A percentile compares a stretch with the other conserved stretches of the same genome.
Conservation (phyloP, 2,113 vertebrate species). For the Lepus europaeus region DNA sequence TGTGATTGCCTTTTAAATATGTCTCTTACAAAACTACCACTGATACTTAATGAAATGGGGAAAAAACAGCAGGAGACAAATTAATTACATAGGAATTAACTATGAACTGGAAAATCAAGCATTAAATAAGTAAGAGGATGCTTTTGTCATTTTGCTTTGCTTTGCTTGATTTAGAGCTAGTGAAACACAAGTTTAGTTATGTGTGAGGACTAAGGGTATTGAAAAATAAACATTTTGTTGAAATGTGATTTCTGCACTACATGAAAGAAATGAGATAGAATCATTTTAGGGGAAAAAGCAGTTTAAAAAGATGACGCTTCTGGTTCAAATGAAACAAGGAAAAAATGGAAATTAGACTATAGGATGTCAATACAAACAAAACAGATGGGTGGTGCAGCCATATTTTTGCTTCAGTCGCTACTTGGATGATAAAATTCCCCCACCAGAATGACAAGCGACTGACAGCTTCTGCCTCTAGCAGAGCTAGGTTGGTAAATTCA, state of each 20-base stretch:
- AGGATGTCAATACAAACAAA: background rate
- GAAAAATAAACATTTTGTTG: constrained; percentile 13
- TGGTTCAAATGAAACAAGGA: constrained; percentile 48
- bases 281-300: constrained; percentile 6
- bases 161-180: background rate
- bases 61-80: background rate
- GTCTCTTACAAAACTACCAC: background rate
- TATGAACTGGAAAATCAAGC: background rate
- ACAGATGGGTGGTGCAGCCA: background rate
- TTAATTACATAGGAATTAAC: background rate
- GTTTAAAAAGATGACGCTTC: background rate
- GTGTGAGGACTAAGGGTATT: background rate
- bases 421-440: background rate
- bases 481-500: constrained; percentile 35
- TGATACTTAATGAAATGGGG: constrained; percentile 25
- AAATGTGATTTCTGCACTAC: background rate
- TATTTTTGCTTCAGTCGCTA: constrained; percentile 11
- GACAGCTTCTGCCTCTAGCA: background rate
- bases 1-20: constrained; percentile 25
- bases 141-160: constrained; percentile 2
- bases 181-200: background rate
- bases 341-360: background rate
- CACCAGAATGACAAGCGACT: background rate
- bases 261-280: background rate
- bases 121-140: background rate